Evolutionary conservation across 2,113 vertebrate genomes (phyloP).

Genomic region (Tachysurus vachellii): DNA sequence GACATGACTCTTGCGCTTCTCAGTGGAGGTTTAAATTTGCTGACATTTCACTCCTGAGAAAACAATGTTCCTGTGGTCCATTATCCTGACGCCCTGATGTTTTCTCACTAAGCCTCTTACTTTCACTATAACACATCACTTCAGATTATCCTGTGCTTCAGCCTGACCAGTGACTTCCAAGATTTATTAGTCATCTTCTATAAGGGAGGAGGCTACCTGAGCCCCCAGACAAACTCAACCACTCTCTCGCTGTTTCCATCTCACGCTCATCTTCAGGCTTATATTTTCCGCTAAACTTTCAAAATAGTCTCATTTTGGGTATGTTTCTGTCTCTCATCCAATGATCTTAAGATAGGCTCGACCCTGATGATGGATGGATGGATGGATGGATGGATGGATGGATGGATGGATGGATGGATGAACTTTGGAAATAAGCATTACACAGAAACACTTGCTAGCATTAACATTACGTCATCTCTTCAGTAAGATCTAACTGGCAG

Average conservation of each 20-base stretch:
- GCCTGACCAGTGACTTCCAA: not conserved
- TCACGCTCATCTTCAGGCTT: not conserved
- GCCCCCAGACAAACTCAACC: not conserved
- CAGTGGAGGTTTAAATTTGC: conserved; percentile 25
- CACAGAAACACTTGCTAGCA: conserved; percentile 7
- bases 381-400: not conserved
- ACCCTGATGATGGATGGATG: not conserved
- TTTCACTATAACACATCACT: not conserved
- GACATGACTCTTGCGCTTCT: conserved; percentile 27
- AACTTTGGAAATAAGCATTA: not conserved
- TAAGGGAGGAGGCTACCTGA: not conserved
- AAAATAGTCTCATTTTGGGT: not conserved
- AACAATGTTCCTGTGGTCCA: conserved; percentile 35
- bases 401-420: not conserved
- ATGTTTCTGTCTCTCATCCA: not conserved
- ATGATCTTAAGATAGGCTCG: no score
- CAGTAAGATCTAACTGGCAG: conserved; percentile 40
- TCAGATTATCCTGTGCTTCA: not conserved
- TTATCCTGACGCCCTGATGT: conserved; percentile 15
- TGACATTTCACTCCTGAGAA: conserved; percentile 45
- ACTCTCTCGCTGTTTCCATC: not conserved
- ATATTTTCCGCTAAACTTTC: not conserved
- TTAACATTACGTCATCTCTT: conserved; percentile 49
- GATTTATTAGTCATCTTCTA: not conserved
- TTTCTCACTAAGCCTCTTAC: not conserved